Percentiles rank a stretch among this genome's conserved stretches.
Conservation (phyloP, 2,113 vertebrate species). For the Lichenostomus cassidix region DNA sequence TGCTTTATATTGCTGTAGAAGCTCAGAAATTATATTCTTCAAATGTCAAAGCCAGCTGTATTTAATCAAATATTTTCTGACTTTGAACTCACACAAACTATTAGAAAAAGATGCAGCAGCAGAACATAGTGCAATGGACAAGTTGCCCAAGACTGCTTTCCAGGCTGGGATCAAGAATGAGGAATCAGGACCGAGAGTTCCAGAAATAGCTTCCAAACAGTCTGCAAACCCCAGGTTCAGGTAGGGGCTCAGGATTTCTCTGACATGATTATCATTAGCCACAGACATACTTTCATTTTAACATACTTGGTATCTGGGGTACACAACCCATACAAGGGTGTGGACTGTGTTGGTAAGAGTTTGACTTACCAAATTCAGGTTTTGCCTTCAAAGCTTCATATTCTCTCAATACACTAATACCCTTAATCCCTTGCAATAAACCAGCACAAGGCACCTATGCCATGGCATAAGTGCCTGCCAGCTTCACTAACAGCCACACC, state of each 20-base stretch:
- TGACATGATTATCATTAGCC: neutral
- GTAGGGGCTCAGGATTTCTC: neutral
- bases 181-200: neutral
- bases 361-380: neutral
- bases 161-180: neutral
- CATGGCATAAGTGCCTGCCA: neutral
- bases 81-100: neutral
- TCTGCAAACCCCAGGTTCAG: neutral
- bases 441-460: neutral
- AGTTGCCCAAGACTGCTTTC: neutral
- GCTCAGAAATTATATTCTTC: neutral
- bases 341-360: neutral
- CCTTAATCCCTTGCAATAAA: neutral
- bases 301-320: neutral
- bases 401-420: neutral
- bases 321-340: neutral
- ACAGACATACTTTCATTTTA: neutral
- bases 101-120: neutral
- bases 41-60: neutral
- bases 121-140: neutral
- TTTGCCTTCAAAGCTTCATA: neutral
- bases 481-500: neutral
- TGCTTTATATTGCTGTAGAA: neutral
- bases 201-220: neutral
- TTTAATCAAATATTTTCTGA: neutral